Evolutionary conservation across 2,797 vertebrate species (phyloP), one percentile per base, ranked within the genome.

Genomic region (Propithecus perrieri): DNA sequence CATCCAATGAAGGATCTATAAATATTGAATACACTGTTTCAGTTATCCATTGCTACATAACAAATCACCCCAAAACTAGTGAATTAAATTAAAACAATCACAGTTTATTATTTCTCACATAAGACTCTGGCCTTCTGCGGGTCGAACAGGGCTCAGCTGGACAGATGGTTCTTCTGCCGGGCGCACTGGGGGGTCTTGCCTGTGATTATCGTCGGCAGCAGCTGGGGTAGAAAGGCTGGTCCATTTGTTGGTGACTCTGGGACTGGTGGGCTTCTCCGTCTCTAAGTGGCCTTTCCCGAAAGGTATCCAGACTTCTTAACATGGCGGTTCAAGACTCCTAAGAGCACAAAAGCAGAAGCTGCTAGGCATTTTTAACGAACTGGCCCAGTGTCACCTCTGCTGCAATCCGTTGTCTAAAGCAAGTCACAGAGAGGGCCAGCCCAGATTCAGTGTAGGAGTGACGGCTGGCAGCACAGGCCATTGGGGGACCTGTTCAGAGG

Each of bases 381-480:
- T 18, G n/a, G 63, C 5, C 20, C 22, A 15, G 5, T 6, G 26
- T 81, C 67, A 12, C 41, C 41, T n/a, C 7, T 72, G 26, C 53
- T 59, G 8, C 41, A 2, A 1, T 6, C 7, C 5, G 5, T 89
- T 38, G 5, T 80, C 84, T 50, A 81, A 86, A 65, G 59, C 35
- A 59, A 33, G 59, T 33, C 61, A 46, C 55, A 33, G 30, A 28
- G 38, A 57, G 46, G n/a, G 20, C 95, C 74, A 59, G 22, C 22
- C 1, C 74, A 89, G 30, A 55, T 5, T 41, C 4, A 3, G 4
- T 0, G 5, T 35, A 43, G 55, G 89, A 46, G 15, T 41, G 41
- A 48, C 6, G 18, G 10, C 55, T 5, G 9, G 46, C 30, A n/a
- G n/a, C 0, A 0, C 24, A 14, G 53, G 20, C 43, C 46, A 3